Conservation (phyloP, 2,888 invertebrate species). For the Nemurella pictetii region DNA sequence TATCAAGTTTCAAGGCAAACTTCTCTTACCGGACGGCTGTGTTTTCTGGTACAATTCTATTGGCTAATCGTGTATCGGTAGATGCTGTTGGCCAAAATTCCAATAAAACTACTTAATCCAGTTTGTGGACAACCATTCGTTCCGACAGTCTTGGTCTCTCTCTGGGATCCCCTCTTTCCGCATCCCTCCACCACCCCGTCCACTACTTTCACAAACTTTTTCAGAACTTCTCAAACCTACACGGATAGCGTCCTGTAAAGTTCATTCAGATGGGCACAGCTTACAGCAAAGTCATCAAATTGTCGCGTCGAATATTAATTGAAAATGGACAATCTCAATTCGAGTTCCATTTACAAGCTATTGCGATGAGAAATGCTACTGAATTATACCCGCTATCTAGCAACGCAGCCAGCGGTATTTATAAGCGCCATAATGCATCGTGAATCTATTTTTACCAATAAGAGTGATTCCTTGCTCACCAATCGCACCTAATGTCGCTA, state of each 20-base stretch:
- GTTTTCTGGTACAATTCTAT: conserved; percentile 10
- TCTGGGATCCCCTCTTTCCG: neutral
- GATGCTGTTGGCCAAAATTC: conserved; percentile 11
- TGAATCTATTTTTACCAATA: too few relatives aligned
- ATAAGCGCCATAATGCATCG: too few relatives aligned
- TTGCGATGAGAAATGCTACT: too few relatives aligned
- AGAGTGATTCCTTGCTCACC: too few relatives aligned
- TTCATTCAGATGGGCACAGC: neutral
- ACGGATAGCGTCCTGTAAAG: neutral
- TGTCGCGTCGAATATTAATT: neutral
- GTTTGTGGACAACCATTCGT: conserved; percentile 9
- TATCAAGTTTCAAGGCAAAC: neutral
- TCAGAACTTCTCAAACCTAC: neutral
- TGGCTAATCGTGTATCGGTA: conserved; percentile 16
- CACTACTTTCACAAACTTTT: neutral
- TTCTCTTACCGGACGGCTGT: neutral
- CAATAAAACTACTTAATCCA: conserved; percentile 21
- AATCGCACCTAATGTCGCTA: too few relatives aligned
- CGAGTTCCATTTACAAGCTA: too few relatives aligned
- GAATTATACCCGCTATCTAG: too few relatives aligned
- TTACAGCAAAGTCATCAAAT: neutral
- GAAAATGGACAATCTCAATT: too few relatives aligned
- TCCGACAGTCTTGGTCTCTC: neutral
- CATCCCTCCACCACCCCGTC: neutral
- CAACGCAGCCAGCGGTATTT: too few relatives aligned